A percentile compares a stretch with the other conserved stretches of the same genome.
These are phyloP conservation scores for Psilanteris sp. DNA, from an alignment of 1,140 invertebrate genomes.

Conservation along the genomic window DNA sequence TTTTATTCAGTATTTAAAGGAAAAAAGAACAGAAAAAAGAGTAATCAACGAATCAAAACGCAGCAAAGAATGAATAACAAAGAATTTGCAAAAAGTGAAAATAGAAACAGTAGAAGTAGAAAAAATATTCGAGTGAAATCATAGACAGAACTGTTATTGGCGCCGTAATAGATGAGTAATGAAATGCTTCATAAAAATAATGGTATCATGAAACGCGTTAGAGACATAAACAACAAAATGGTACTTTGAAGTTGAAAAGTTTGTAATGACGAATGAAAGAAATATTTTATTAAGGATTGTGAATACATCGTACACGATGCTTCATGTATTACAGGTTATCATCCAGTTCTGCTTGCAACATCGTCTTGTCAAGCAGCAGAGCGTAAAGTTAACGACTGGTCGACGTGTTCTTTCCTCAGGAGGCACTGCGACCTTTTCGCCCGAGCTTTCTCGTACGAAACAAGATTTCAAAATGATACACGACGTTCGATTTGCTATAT, in stretches of 20 bases:
- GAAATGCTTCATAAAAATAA: slow-evolving; percentile 51
- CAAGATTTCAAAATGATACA: slow-evolving; percentile 61
- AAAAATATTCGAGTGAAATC: no score
- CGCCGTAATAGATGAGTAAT: slow-evolving; percentile 13
- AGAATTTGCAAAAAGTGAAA: no score
- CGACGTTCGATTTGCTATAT: slow-evolving; percentile 62
- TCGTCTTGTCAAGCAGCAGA: slow-evolving; percentile 60
- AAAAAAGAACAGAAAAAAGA: no score
- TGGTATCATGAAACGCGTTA: slow-evolving; percentile 22
- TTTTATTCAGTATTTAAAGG: no score
- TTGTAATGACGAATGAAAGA: slow-evolving; percentile 54
- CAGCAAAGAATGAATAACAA: no score
- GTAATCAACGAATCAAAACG: no score
- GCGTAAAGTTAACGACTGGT: slow-evolving; percentile 66
- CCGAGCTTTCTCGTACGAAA: slow-evolving; percentile 49
- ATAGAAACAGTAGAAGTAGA: no score
- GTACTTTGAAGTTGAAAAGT: slow-evolving; percentile 32
- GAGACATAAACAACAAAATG: slow-evolving; percentile 41
- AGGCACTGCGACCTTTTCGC: slow-evolving; percentile 46
- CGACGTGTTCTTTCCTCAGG: slow-evolving; percentile 62
- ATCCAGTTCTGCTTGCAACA: slow-evolving; percentile 48
- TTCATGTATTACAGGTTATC: slow-evolving; percentile 54
- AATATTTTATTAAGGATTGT: slow-evolving; percentile 57
- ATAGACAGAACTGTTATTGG: no score
- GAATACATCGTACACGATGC: slow-evolving; percentile 31